Evolutionary conservation across 1,140 invertebrate species (phyloP).

Genomic region (Caenorhabditis brenneri): DNA sequence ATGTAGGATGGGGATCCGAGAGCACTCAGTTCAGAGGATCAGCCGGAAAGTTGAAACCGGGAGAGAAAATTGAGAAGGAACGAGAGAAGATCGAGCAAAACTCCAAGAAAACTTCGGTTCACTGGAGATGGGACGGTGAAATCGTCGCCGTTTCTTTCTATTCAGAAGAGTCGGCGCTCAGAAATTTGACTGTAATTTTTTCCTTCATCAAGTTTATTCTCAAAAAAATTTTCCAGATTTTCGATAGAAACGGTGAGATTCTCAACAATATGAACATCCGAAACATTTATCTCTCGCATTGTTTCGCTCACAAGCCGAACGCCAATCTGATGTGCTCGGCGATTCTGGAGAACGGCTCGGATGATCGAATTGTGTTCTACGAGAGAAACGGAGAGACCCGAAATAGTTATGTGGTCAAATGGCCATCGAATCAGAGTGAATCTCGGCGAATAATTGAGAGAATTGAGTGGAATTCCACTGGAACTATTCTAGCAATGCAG

Average conservation of each 20-base stretch:
- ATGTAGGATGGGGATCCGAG: conserved; percentile 12
- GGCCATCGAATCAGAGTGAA: not conserved
- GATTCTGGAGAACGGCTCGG: not conserved
- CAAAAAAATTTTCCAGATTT: no score
- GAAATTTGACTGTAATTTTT: no score
- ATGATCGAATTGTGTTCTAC: conserved; percentile 18
- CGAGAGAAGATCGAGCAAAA: not conserved
- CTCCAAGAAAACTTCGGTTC: not conserved
- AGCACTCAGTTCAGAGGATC: conserved; percentile 1
- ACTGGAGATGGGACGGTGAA: conserved; percentile 12
- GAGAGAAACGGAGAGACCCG: conserved; percentile 25
- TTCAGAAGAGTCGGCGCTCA: not conserved
- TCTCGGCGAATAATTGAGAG: not conserved
- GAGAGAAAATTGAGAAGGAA: not conserved
- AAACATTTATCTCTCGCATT: not conserved
- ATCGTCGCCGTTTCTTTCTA: not conserved
- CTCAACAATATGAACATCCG: not conserved
- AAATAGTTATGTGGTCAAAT: conserved; percentile 18
- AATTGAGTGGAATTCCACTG: conserved; percentile 21
- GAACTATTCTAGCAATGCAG: not conserved
- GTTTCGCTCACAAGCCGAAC: conserved; percentile 7
- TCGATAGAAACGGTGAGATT: conserved; percentile 11
- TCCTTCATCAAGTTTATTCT: no score
- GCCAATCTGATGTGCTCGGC: not conserved
- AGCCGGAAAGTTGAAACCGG: not conserved